These are phyloP conservation scores for Zosterops hypoxanthus DNA, from an alignment of 2,113 vertebrate genomes.

Conservation along the genomic window DNA sequence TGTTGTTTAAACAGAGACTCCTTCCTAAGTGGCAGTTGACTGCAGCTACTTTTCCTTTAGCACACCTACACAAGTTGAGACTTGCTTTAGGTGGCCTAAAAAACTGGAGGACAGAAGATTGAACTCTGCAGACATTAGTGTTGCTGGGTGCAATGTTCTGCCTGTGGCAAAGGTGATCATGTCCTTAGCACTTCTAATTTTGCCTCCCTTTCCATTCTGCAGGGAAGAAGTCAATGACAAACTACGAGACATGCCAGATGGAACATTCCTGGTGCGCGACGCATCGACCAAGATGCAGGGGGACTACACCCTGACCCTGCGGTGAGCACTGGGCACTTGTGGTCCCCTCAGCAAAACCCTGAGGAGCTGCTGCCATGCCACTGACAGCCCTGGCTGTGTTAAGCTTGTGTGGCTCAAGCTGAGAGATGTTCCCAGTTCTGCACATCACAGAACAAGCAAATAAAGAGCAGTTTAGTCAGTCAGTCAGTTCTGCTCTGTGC, in stretches of 20 bases:
- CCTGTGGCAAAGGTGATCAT: neutral
- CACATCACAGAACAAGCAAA: neutral
- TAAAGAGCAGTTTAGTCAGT: neutral
- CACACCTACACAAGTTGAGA: conserved; percentile 5
- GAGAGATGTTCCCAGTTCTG: neutral
- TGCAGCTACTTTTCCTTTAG: conserved; percentile 9
- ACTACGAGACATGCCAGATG: conserved; percentile 90
- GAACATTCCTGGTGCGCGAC: conserved; percentile 93
- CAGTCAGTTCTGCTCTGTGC: neutral
- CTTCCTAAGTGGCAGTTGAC: conserved; percentile 19
- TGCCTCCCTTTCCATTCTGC: conserved; percentile 1
- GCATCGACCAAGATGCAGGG: conserved; percentile 94
- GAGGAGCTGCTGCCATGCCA: neutral
- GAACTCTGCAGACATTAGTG: neutral
- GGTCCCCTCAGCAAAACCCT: neutral
- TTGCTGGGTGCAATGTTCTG: neutral
- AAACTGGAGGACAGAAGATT: neutral
- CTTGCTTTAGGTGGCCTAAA: conserved; percentile 2
- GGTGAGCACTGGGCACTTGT: conserved; percentile 70
- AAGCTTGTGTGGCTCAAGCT: neutral
- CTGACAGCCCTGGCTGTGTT: neutral
- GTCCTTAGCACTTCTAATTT: neutral
- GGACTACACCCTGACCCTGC: conserved; percentile 91
- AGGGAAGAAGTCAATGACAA: conserved; percentile 97
- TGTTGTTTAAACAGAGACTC: conserved; percentile 52